Conservation (phyloP, 2,888 invertebrate species). For the Deilephila elpenor region DNA sequence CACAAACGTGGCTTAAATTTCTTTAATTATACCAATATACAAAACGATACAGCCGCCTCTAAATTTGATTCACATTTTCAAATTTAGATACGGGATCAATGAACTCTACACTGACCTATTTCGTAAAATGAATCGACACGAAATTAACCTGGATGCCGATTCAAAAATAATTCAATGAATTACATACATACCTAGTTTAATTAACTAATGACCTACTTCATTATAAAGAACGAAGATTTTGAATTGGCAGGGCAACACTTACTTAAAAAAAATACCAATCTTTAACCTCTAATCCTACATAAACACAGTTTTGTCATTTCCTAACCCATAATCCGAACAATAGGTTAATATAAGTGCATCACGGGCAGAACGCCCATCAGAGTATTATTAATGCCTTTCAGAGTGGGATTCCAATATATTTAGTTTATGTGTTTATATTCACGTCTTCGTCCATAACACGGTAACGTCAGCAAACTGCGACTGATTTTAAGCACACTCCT, state of each 20-base stretch:
- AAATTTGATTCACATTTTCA: neutral
- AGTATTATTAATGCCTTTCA: neutral
- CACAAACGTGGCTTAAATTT: too few species aligned
- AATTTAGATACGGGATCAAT: neutral
- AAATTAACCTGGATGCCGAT: neutral
- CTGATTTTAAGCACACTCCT: neutral
- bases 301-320: neutral
- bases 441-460: neutral
- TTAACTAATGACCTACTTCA: too few species aligned
- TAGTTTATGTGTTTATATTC: neutral
- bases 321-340: neutral
- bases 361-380: neutral
- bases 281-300: too few species aligned
- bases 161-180: too few species aligned
- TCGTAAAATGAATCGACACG: neutral
- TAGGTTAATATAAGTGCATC: neutral
- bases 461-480: slow-evolving; percentile 12
- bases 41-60: neutral
- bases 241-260: too few species aligned
- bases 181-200: too few species aligned
- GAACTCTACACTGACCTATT: neutral
- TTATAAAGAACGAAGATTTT: too few species aligned
- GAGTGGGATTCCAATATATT: neutral
- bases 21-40: neutral
- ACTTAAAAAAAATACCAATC: too few species aligned